phyloP scores from a whole-genome alignment of 2,113 vertebrate genomes.

The Cheirogaleus medius region DNA sequence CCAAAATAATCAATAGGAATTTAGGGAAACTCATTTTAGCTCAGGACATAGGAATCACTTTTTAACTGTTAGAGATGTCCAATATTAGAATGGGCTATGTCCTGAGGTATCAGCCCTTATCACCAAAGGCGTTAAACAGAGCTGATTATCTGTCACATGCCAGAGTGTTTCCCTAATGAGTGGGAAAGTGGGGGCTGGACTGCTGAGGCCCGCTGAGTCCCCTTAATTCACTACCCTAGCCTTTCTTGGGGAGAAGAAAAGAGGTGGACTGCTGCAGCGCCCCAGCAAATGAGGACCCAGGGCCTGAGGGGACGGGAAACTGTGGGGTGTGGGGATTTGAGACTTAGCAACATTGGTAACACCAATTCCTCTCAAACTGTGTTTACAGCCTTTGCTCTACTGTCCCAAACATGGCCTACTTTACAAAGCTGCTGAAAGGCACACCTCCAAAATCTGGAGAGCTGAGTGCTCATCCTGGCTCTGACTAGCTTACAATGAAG shows the following conservation, averaged over 20 bases:
- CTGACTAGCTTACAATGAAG: background rate
- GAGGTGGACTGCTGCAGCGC: background rate
- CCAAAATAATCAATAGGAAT: background rate
- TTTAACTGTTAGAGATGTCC: background rate
- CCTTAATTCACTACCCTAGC: background rate
- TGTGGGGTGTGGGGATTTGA: accelerated
- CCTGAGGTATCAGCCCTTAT: background rate
- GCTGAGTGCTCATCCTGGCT: background rate
- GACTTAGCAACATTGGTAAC: background rate
- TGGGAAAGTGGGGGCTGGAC: background rate
- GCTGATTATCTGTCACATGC: background rate
- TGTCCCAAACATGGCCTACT: background rate
- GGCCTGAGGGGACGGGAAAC: background rate
- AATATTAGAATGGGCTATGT: background rate
- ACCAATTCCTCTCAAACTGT: background rate
- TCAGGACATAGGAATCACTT: background rate
- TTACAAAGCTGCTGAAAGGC: background rate
- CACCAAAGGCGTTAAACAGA: background rate
- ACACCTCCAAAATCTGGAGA: background rate
- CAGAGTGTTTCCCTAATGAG: background rate
- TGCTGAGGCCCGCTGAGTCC: background rate
- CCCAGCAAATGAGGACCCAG: background rate
- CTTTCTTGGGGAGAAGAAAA: background rate
- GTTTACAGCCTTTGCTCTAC: background rate
- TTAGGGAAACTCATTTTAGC: background rate